Evolutionary conservation across 1,140 invertebrate species (phyloP), one percentile per base, ranked within the genome.

Genomic region (Nasonia vitripennis): DNA sequence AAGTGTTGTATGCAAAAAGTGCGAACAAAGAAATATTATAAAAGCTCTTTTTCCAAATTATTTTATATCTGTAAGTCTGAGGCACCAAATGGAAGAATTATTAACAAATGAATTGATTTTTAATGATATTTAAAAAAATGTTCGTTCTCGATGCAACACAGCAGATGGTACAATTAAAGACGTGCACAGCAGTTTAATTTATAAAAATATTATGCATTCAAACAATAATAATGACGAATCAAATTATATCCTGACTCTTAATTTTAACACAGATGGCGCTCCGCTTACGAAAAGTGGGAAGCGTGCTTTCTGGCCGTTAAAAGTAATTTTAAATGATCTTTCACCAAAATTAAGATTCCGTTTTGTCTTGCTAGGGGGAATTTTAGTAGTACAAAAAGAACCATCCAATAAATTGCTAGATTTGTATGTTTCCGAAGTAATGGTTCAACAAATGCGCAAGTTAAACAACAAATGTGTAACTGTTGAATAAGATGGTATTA

Each of bases 301-400:
- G 17, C 48, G 82, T 37, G 78, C 77, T 48, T 85, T 87, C 17
- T 88, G 85, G 85, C 86, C 87, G 1, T 48, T 87, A 14, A 83
- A 85, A 68, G 37, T 87, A 1, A 62, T 84, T 31, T n/a, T 87
- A 10, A 88, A 86, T 74, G 87, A 88, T 85, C 77, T 88, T 77
- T 78, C 87, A 7, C 81, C 84, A 2, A 17, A 48, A 55, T 45
- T 78, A 2, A 23, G 87, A 73, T 85, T 86, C 51, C 37, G 67
- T 27, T 20, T 75, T 62, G 37, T 86, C 3, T 55, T 87, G 11
- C 62, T 88, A 14, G 74, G 11, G 70, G 86, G 86, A 14, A 23
- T 88, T 1, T 80, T 74, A n/a, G 7, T 87, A 1, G 79, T 75
- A n/a, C 3, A 74, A 4, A 75, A 81, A 67, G 88, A 88, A 75